Evolutionary conservation across 2,888 invertebrate genomes (phyloP).

Genomic region (Cremastobaeus sp.): DNA sequence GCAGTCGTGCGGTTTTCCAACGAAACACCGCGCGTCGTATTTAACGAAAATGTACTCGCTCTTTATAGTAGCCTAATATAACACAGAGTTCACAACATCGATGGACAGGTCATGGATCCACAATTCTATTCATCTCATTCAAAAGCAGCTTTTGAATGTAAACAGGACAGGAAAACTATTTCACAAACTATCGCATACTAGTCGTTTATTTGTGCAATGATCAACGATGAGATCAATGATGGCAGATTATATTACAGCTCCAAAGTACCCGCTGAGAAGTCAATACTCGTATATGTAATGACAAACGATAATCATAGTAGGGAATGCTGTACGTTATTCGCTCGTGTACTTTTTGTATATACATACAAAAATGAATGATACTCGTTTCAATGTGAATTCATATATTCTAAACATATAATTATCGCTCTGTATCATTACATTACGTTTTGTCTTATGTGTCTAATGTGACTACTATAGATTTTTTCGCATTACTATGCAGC

Average conservation of each 20-base stretch:
- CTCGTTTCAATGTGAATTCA: slow-evolving; percentile 58
- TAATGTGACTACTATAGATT: slow-evolving; percentile 24
- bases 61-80: no score
- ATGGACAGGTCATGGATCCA: no score
- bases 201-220: slow-evolving; percentile 15
- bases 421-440: slow-evolving; percentile 43
- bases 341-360: slow-evolving; percentile 11
- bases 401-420: slow-evolving; percentile 45
- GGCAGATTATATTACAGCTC: slow-evolving; percentile 19
- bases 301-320: slow-evolving; percentile 44
- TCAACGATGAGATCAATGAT: slow-evolving; percentile 25
- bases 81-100: no score
- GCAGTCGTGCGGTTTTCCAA: no score
- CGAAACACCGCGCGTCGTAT: slow-evolving; percentile 29
- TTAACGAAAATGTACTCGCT: slow-evolving; percentile 29
- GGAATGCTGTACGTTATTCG: slow-evolving; percentile 27
- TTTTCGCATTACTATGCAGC: no score
- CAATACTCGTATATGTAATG: slow-evolving; percentile 30
- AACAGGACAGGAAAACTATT: no score
- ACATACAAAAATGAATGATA: slow-evolving; percentile 22
- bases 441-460: no score
- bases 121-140: no score
- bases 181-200: no score
- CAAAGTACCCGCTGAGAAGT: slow-evolving; percentile 17
- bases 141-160: no score